These are phyloP conservation scores for Gila orcuttii DNA, from an alignment of 2,113 vertebrate genomes.

Conservation along the genomic window DNA sequence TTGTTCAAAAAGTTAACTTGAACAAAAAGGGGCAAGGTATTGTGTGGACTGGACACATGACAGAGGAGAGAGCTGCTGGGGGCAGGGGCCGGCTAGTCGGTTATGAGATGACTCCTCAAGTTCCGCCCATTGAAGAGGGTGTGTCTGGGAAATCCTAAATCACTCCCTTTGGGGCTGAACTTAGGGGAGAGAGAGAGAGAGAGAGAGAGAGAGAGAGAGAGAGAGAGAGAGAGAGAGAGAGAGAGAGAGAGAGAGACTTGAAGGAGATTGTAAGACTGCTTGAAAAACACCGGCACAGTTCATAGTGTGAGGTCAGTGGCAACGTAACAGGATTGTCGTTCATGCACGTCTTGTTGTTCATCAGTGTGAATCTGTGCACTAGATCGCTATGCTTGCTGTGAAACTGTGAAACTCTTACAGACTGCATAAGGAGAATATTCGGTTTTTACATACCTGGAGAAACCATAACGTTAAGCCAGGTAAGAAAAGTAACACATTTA, in stretches of 20 bases:
- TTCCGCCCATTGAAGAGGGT: conserved; percentile 70
- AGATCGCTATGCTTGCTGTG: conserved; percentile 36
- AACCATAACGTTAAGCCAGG: conserved; percentile 41
- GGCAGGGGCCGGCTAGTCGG: conserved; percentile 38
- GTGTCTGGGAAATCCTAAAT: conserved; percentile 73
- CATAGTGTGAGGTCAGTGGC: conserved; percentile 33
- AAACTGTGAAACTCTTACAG: conserved; percentile 36
- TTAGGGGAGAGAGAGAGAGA: neutral
- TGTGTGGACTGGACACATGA: conserved; percentile 37
- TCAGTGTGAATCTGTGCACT: conserved; percentile 35
- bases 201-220: conserved; percentile 33
- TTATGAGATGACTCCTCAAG: conserved; percentile 63
- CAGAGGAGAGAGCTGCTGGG: conserved; percentile 59
- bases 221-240: conserved; percentile 10
- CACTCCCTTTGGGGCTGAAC: conserved; percentile 69
- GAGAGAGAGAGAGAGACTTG: conserved; percentile 35
- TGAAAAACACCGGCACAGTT: conserved; percentile 50
- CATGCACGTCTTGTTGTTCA: conserved; percentile 41
- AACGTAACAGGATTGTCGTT: conserved; percentile 19
- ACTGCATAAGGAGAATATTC: conserved; percentile 11
- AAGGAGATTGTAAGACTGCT: conserved; percentile 45
- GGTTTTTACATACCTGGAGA: conserved; percentile 8
- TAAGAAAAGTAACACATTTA: conserved; percentile 7
- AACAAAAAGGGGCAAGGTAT: conserved; percentile 32
- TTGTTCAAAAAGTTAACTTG: neutral